Percentiles rank a stretch among this genome's conserved stretches.
These are phyloP conservation scores for Phocoena phocoena DNA, from an alignment of 2,113 vertebrate genomes.

Conservation along the genomic window DNA sequence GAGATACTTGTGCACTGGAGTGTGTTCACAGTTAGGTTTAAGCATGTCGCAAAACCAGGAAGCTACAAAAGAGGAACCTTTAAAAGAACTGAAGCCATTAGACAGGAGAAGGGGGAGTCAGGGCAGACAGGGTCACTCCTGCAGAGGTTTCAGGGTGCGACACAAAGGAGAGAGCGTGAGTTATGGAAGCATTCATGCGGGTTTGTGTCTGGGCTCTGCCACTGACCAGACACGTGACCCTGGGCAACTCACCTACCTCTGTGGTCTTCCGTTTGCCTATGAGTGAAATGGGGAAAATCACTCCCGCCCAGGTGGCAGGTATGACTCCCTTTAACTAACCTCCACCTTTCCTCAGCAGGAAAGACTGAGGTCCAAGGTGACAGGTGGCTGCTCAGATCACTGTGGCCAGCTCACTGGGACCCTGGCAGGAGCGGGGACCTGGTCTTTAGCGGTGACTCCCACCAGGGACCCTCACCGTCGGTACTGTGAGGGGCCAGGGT, in stretches of 20 bases:
- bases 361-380: not conserved
- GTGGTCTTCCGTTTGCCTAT: rapidly evolving
- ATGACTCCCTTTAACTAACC: not conserved
- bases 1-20: too few relatives aligned
- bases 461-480: not conserved
- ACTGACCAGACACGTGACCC: not conserved
- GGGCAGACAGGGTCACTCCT: not conserved
- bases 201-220: not conserved
- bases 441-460: not conserved
- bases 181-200: rapidly evolving
- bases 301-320: too few relatives aligned
- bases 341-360: not conserved
- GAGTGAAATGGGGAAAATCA: not conserved
- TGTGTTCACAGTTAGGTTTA: too few relatives aligned
- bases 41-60: not conserved
- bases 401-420: not conserved
- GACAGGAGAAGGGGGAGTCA: not conserved
- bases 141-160: not conserved
- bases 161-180: rapidly evolving
- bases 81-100: not conserved
- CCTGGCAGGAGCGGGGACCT: not conserved
- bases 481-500: rapidly evolving
- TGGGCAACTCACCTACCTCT: not conserved
- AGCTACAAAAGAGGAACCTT: not conserved
- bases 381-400: not conserved